Conservation (phyloP, 2,797 vertebrate genomes). For the Chelidonichthys spinosus region DNA sequence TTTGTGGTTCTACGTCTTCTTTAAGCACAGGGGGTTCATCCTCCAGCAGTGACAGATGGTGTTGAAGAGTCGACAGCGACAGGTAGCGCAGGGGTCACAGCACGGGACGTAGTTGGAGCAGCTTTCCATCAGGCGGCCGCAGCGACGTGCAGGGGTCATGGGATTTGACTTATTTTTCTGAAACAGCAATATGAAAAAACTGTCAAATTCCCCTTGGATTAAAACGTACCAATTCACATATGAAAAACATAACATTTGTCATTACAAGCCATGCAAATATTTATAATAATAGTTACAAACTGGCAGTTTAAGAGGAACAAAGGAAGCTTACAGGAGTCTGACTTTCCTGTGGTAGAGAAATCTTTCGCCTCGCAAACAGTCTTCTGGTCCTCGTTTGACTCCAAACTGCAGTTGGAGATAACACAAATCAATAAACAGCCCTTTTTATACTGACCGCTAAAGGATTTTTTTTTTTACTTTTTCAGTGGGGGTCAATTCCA, state of each 20-base stretch:
- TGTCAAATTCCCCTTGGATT: background rate
- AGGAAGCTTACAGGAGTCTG: conserved; percentile 62
- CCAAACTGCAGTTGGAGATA: conserved; percentile 55
- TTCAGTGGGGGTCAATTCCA: background rate
- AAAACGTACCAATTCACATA: background rate
- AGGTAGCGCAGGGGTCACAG: conserved; percentile 92
- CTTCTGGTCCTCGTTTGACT: conserved; percentile 68
- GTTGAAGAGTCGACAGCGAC: conserved; percentile 95
- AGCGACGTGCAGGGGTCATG: conserved; percentile 80
- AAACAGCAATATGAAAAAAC: conserved; percentile 13
- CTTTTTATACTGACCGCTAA: background rate
- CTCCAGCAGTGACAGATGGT: conserved; percentile 92
- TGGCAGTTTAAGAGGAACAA: background rate
- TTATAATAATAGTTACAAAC: background rate
- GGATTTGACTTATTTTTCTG: conserved; percentile 55
- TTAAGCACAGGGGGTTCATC: conserved; percentile 81
- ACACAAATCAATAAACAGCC: conserved; percentile 10
- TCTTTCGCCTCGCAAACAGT: conserved; percentile 79
- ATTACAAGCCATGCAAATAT: background rate
- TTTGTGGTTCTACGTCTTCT: conserved; percentile 63
- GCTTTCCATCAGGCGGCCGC: conserved; percentile 87
- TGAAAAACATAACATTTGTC: background rate
- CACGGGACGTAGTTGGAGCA: conserved; percentile 88
- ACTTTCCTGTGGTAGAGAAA: conserved; percentile 50
- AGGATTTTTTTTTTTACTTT: background rate